Conservation (phyloP, 2,888 invertebrate species). For the Linnaemya tessellans region DNA sequence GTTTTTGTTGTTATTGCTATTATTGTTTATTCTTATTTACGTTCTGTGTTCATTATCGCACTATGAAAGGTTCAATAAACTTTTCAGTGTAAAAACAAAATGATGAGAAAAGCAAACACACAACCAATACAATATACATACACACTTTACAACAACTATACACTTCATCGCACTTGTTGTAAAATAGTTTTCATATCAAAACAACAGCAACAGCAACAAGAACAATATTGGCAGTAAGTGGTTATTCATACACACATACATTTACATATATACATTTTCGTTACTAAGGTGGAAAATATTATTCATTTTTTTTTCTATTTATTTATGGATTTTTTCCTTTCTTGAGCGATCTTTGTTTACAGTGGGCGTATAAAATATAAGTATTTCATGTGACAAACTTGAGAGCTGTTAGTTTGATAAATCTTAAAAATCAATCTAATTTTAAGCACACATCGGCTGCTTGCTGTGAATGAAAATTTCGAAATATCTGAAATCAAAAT, state of each 20-base stretch:
- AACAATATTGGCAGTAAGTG: neutral
- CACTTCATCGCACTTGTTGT: slow-evolving; percentile 36
- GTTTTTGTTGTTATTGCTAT: slow-evolving; percentile 9
- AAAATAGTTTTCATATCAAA: slow-evolving; percentile 49
- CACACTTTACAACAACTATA: slow-evolving; percentile 15
- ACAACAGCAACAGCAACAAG: neutral
- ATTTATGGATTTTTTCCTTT: slow-evolving; percentile 4
- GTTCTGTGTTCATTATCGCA: slow-evolving; percentile 46
- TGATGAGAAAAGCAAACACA: slow-evolving; percentile 27
- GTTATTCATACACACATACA: neutral
- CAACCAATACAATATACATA: neutral
- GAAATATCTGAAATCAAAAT: too few relatives aligned
- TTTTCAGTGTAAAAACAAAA: slow-evolving; percentile 42
- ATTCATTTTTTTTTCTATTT: slow-evolving; percentile 2
- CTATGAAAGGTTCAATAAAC: slow-evolving; percentile 53
- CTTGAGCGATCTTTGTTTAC: slow-evolving; percentile 13
- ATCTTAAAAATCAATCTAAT: too few relatives aligned
- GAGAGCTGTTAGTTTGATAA: too few relatives aligned
- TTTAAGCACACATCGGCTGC: too few relatives aligned
- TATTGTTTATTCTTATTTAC: slow-evolving; percentile 36
- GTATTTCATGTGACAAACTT: too few relatives aligned
- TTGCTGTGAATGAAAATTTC: too few relatives aligned
- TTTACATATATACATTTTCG: neutral
- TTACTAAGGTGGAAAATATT: slow-evolving; percentile 13
- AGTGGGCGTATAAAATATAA: neutral